Percentiles rank a stretch among this genome's conserved stretches.
These are phyloP conservation scores for Eristalis pertinax DNA, from an alignment of 2,888 invertebrate species.

Conservation along the genomic window DNA sequence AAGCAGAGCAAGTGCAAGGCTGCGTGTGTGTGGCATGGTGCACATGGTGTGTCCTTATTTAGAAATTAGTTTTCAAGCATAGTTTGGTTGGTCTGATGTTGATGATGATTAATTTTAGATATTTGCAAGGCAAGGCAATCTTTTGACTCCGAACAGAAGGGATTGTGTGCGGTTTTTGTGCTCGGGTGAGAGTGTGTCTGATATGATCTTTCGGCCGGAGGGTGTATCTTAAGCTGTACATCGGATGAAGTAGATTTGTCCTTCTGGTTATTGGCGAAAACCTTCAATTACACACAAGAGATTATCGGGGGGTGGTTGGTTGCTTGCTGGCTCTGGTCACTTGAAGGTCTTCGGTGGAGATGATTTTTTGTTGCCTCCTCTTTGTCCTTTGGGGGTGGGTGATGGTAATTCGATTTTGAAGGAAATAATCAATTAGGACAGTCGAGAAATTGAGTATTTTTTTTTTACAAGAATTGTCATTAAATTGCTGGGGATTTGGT, in stretches of 20 bases:
- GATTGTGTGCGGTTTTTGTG: not conserved
- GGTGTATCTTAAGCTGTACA: not conserved
- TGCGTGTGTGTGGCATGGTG: not conserved
- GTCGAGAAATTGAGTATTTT: too few species aligned
- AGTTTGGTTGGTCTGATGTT: not conserved
- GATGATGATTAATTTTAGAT: not conserved
- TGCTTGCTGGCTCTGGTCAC: not conserved
- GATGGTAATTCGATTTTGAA: not conserved
- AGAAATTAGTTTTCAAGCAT: conserved; percentile 17
- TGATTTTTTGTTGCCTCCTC: not conserved
- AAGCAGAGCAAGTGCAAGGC: conserved; percentile 31
- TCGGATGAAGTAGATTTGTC: not conserved
- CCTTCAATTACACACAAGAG: not conserved
- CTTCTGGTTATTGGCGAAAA: not conserved
- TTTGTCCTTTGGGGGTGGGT: not conserved
- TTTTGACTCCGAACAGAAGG: not conserved
- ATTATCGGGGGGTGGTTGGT: not conserved
- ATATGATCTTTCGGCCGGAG: not conserved
- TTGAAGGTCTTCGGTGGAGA: not conserved
- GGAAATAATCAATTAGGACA: not conserved
- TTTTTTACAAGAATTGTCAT: too few species aligned
- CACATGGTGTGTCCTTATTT: not conserved
- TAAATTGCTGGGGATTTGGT: too few species aligned
- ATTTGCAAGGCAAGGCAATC: not conserved
- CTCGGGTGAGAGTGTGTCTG: not conserved